Evolutionary conservation across 1,140 invertebrate genomes (phyloP), one percentile per base, ranked within the genome.

Genomic region (Caenorhabditis brenneri): DNA sequence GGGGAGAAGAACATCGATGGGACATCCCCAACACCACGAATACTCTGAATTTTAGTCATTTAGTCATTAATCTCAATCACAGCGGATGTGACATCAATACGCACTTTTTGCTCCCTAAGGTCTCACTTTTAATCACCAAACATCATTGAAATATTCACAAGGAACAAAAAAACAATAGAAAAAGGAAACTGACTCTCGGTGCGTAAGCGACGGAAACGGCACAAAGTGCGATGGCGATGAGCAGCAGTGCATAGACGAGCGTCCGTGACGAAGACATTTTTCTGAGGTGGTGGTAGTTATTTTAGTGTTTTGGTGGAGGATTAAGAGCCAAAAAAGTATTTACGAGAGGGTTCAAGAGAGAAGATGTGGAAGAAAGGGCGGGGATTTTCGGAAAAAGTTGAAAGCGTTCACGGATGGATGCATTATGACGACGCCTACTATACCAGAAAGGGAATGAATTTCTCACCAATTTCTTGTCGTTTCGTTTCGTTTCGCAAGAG

Each of bases 1-100:
- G 81, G 81, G 2, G 81, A 82, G 46, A 82, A 82, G 60, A 82
- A 82, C 36, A 82, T 58, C n/a, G 55, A 69, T 4, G 81, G 60
- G 24, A 82, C 81, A 42, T 82, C 81, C 10, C 65, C 65, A 74
- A 74, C 65, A 12, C 55, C 55, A n/a, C 81, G 55, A 24, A 82
- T 55, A 49, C 74, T 82, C 81, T 82, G 60, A 69, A 82, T 42
- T 15, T 7, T 36, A 6, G 19, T 6, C 12, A 5, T 6, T 42
- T 5, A 42, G 39, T n/a, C n/a, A n/a, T n/a, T n/a, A 42, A 42
- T 42, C 39, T 6, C 5, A 51, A 51, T 51, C 12, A 51, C 48
- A 55, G 24, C 53, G 27, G n/a, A n/a, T n/a, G n/a, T n/a, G n/a
- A n/a, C 49, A 1, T 51, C 15, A 6, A 51, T 51, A 27, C 7